A percentile compares a stretch with the other conserved stretches of the same genome.
Evolutionary conservation across 2,113 vertebrate genomes (phyloP).

Genomic region (Tetraodon nigroviridis): DNA sequence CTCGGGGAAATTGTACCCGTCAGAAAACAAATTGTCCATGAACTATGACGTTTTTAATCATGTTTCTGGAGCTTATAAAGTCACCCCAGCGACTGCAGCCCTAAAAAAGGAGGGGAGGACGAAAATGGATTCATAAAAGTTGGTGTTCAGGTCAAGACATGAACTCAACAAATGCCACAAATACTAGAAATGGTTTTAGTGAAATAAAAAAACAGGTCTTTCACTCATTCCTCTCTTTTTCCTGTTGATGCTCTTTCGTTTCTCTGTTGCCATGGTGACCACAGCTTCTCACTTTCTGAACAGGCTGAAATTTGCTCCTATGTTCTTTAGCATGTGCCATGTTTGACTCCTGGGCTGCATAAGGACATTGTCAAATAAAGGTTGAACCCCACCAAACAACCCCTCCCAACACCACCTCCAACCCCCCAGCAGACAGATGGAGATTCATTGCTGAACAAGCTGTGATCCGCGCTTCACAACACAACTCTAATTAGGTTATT

Average conservation of each 20-base stretch:
- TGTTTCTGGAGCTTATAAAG: slow-evolving; percentile 27
- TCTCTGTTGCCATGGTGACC: no score
- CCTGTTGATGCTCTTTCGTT: no score
- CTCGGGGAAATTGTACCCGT: slow-evolving; percentile 53
- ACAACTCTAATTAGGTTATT: slow-evolving; percentile 69
- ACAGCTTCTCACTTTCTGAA: no score
- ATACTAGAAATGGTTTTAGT: no score
- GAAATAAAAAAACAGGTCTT: background rate
- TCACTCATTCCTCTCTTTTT: no score
- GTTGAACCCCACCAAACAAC: slow-evolving; percentile 42
- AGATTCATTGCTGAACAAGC: slow-evolving; percentile 65
- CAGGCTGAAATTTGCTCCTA: no score
- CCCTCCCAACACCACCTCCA: no score
- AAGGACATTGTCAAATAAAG: slow-evolving; percentile 50
- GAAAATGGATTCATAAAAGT: no score
- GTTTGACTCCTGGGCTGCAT: slow-evolving; percentile 43
- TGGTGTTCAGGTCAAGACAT: no score
- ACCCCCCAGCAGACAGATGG: slow-evolving; percentile 66
- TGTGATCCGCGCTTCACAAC: slow-evolving; percentile 62
- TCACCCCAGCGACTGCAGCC: slow-evolving; percentile 10
- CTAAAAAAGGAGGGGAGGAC: no score
- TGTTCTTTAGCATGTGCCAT: slow-evolving; percentile 30
- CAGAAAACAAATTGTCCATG: slow-evolving; percentile 24
- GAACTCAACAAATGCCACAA: no score
- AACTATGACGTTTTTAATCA: slow-evolving; percentile 30